Conservation (phyloP, 2,797 vertebrate genomes). For the Pyrocephalus nanus region DNA sequence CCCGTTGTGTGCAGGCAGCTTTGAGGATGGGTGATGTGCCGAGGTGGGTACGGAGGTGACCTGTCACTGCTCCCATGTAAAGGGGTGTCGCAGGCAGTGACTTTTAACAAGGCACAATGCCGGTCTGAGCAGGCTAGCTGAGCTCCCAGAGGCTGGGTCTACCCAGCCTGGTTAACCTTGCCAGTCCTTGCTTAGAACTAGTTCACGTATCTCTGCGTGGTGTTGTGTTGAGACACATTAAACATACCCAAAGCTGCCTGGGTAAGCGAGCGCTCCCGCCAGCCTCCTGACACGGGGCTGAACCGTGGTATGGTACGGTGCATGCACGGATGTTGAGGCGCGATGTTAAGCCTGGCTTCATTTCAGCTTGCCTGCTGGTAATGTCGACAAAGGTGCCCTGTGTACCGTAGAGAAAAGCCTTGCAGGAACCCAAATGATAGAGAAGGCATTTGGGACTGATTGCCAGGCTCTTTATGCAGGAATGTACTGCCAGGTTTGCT, state of each 20-base stretch:
- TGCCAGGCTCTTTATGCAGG: neutral
- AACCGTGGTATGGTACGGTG: neutral
- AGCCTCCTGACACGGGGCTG: neutral
- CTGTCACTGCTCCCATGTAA: neutral
- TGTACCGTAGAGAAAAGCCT: conserved; percentile 42
- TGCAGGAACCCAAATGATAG: conserved; percentile 35
- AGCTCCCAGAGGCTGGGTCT: neutral
- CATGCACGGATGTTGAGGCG: neutral
- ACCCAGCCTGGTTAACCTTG: neutral
- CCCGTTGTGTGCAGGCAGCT: neutral
- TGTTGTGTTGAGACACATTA: neutral
- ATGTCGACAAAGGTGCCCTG: conserved; percentile 28
- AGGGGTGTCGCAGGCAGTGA: rapidly evolving
- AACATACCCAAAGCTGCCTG: conserved; percentile 1
- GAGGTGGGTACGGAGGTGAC: neutral
- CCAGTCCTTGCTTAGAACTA: neutral
- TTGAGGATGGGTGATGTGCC: neutral
- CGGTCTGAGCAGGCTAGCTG: neutral
- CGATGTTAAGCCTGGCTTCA: conserved; percentile 10
- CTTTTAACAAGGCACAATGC: rapidly evolving
- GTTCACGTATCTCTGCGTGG: neutral
- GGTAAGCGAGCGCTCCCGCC: neutral
- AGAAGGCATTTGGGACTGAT: conserved; percentile 32
- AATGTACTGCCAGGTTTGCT: neutral
- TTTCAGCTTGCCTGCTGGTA: conserved; percentile 46